phyloP scores from a whole-genome alignment of 2,113 vertebrate genomes.

The Rousettus leschenaultii region DNA sequence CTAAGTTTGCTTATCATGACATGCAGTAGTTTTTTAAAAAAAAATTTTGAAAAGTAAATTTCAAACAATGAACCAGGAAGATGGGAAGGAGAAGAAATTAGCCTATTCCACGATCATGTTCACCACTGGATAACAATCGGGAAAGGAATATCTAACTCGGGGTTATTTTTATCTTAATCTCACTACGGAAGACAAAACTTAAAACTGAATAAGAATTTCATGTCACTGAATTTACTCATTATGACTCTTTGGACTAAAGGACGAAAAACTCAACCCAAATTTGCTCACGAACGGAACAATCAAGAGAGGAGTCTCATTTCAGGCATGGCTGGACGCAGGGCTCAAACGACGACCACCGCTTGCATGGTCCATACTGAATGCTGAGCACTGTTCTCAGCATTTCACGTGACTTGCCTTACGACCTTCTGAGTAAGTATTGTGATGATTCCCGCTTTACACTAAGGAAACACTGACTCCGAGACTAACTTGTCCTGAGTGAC shows the following conservation, averaged over 20 bases:
- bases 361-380: neutral
- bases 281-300: neutral
- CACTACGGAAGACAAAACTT: neutral
- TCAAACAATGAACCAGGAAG: constrained; percentile 47
- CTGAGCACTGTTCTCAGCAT: neutral
- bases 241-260: neutral
- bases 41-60: constrained; percentile 48
- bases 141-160: neutral
- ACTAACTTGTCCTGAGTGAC: neutral
- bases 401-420: neutral
- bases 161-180: neutral
- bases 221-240: neutral
- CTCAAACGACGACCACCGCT: neutral
- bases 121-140: neutral
- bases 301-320: neutral
- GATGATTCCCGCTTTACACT: neutral
- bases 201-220: neutral
- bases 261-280: neutral
- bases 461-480: neutral
- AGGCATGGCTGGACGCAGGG: neutral
- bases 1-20: constrained; percentile 40
- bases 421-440: neutral
- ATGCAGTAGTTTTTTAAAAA: constrained; percentile 37
- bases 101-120: neutral
- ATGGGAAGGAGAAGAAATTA: neutral